phyloP scores from a whole-genome alignment of 2,113 vertebrate genomes.

The Megaleporinus macrocephalus region DNA sequence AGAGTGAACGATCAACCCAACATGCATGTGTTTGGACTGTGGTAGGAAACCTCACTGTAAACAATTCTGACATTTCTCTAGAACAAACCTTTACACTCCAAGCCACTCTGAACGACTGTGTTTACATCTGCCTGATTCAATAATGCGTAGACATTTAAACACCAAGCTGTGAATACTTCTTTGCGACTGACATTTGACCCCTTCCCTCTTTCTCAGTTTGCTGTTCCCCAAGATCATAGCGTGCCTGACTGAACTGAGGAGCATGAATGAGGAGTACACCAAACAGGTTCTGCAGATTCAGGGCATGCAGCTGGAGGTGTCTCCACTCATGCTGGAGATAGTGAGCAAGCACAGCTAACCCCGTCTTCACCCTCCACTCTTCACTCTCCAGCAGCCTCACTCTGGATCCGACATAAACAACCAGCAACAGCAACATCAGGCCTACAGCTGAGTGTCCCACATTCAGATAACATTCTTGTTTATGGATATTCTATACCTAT shows the following conservation, averaged over 20 bases:
- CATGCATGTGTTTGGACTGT: too few relatives aligned
- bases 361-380: background rate
- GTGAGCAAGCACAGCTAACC: constrained; percentile 66
- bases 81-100: too few relatives aligned
- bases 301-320: constrained; percentile 75
- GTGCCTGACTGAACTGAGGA: constrained; percentile 80
- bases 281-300: constrained; percentile 76
- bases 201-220: constrained; percentile 66
- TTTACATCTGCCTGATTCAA: too few relatives aligned
- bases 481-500: background rate
- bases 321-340: constrained; percentile 79
- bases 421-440: background rate
- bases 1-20: too few relatives aligned
- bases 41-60: too few relatives aligned
- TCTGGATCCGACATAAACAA: background rate
- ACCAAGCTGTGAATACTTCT: background rate
- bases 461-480: background rate
- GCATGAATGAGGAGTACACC: constrained; percentile 78
- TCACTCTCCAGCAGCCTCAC: background rate
- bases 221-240: constrained; percentile 82
- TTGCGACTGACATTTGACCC: background rate
- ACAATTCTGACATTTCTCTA: too few relatives aligned
- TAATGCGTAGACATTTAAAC: too few relatives aligned
- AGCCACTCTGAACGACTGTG: too few relatives aligned
- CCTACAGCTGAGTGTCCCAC: background rate